These are phyloP conservation scores for Coenonympha arcania DNA, from an alignment of 2,888 invertebrate genomes.

Conservation along the genomic window DNA sequence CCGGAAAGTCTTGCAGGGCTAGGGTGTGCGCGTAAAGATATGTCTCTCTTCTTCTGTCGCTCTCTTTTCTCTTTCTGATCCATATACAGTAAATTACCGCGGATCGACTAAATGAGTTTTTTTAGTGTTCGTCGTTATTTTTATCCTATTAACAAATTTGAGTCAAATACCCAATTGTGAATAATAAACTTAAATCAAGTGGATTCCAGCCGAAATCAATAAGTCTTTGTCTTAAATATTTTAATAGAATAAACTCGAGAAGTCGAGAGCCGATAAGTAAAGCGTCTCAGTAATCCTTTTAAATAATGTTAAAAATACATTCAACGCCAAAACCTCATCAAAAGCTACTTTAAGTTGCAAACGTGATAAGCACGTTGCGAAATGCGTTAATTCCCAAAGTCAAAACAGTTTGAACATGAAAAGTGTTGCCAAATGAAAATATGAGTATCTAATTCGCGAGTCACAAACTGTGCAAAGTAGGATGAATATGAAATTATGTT, in stretches of 20 bases:
- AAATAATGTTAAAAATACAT: background rate
- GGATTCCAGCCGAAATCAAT: too few relatives aligned
- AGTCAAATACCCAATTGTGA: too few relatives aligned
- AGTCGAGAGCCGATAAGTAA: background rate
- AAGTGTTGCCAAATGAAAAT: slow-evolving; percentile 20
- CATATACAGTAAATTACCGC: too few relatives aligned
- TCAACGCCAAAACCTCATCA: slow-evolving; percentile 12
- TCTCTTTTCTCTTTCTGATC: too few relatives aligned
- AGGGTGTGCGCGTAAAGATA: too few relatives aligned
- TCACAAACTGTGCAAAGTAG: slow-evolving; percentile 16
- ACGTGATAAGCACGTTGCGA: slow-evolving; percentile 23
- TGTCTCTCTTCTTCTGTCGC: too few relatives aligned
- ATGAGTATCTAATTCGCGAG: slow-evolving; percentile 22
- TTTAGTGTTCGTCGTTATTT: too few relatives aligned
- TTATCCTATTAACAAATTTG: too few relatives aligned
- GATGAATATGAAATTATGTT: slow-evolving; percentile 10
- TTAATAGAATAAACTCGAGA: background rate
- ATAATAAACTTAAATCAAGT: too few relatives aligned
- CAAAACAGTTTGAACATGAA: slow-evolving; percentile 21
- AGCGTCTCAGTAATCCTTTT: background rate
- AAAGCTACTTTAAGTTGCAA: slow-evolving; percentile 21
- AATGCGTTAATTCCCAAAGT: slow-evolving; percentile 23
- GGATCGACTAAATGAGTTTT: too few relatives aligned
- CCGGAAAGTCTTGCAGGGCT: too few relatives aligned
- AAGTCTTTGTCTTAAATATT: too few relatives aligned